phyloP scores from a whole-genome alignment of 1,140 invertebrate species.

The Samia ricini region DNA sequence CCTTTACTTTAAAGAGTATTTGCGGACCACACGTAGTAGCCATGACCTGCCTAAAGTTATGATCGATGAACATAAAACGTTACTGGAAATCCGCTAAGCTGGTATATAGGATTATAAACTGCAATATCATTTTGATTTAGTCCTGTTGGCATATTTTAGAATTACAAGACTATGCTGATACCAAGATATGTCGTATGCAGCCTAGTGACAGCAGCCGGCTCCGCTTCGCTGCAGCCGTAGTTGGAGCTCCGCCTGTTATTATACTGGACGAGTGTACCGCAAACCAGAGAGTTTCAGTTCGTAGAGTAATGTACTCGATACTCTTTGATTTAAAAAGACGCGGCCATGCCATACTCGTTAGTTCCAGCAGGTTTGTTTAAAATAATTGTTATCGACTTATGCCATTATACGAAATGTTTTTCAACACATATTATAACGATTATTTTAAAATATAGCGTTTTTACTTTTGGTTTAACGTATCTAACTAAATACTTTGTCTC shows the following conservation, averaged over 20 bases:
- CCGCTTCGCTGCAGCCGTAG: slow-evolving; percentile 47
- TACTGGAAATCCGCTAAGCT: no score
- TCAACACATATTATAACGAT: no score
- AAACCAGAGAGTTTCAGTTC: slow-evolving; percentile 52
- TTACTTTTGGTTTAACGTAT: no score
- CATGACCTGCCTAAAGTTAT: no score
- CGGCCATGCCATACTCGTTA: slow-evolving; percentile 47
- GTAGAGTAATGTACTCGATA: slow-evolving; percentile 53
- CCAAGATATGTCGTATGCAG: slow-evolving; percentile 25
- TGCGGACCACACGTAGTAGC: no score
- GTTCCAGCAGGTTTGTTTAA: slow-evolving; percentile 40
- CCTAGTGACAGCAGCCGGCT: slow-evolving; percentile 33
- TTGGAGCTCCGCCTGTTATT: slow-evolving; percentile 48
- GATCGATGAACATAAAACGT: no score
- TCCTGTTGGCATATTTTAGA: slow-evolving; percentile 22
- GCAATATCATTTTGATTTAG: neutral
- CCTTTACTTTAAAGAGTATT: no score
- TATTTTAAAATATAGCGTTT: no score
- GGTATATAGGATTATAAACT: no score
- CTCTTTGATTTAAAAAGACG: slow-evolving; percentile 41
- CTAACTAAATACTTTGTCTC: no score
- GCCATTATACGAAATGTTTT: no score
- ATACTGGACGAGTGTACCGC: slow-evolving; percentile 57
- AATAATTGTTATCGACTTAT: no score
- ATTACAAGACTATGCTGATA: slow-evolving; percentile 29